phyloP scores from a whole-genome alignment of 1,140 invertebrate species.

The Coenobita brevimanus region DNA sequence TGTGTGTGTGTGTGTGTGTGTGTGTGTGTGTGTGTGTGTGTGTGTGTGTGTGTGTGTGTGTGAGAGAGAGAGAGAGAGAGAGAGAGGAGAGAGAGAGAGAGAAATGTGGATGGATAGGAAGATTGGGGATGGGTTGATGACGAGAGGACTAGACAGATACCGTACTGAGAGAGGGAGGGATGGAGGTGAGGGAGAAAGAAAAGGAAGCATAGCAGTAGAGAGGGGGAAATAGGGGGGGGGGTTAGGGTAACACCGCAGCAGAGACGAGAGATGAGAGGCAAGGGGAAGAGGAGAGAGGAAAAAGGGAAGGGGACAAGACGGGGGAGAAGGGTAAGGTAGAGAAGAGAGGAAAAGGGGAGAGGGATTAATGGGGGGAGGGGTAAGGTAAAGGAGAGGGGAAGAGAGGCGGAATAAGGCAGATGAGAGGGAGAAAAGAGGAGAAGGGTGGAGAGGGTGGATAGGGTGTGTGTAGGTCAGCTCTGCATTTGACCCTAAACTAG shows the following conservation, averaged over 20 bases:
- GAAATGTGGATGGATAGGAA: neutral
- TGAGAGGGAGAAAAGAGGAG: neutral
- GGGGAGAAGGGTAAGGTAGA: neutral
- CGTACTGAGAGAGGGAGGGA: too few relatives aligned
- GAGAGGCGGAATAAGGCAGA: neutral
- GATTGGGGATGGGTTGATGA: neutral
- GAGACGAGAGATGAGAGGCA: too few relatives aligned
- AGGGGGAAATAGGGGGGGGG: too few relatives aligned
- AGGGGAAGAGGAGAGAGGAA: neutral
- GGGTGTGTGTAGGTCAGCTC: too few relatives aligned
- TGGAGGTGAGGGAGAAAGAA: too few relatives aligned
- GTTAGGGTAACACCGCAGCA: too few relatives aligned
- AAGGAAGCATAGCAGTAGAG: too few relatives aligned
- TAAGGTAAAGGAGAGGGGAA: neutral
- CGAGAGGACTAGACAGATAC: neutral
- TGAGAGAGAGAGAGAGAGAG: neutral
- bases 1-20: too few relatives aligned
- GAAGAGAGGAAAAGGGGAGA: neutral
- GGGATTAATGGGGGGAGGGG: neutral
- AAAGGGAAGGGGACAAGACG: slow-evolving; percentile 6
- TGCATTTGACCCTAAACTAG: too few relatives aligned
- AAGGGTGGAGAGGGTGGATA: neutral
- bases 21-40: too few relatives aligned
- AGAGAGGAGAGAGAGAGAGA: too few relatives aligned
- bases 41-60: too few relatives aligned